phyloP scores from a whole-genome alignment of 2,797 vertebrate species.

The Scolopax bukidnonensis region DNA sequence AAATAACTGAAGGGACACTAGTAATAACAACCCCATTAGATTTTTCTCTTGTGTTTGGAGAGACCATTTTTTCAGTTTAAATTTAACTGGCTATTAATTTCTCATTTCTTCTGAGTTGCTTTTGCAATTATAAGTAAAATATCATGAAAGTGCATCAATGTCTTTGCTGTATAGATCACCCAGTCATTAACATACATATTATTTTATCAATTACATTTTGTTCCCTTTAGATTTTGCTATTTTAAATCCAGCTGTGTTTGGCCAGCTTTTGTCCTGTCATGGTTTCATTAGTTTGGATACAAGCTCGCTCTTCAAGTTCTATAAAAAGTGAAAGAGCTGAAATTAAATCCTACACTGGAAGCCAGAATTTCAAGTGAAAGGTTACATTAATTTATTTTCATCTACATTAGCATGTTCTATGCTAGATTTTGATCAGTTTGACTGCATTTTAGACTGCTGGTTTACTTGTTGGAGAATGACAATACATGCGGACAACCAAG shows the following conservation, averaged over 20 bases:
- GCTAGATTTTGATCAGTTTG: neutral
- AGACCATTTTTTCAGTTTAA: neutral
- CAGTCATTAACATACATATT: neutral
- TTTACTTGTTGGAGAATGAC: neutral
- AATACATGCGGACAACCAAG: neutral
- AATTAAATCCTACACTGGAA: neutral
- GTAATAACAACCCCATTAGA: neutral
- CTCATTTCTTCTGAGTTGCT: neutral
- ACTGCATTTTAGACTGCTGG: neutral
- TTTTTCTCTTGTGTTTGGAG: neutral
- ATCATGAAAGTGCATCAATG: neutral
- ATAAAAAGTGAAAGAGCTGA: neutral
- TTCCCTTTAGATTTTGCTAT: neutral
- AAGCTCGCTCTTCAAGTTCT: neutral
- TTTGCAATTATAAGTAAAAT: neutral
- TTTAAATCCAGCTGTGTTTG: neutral
- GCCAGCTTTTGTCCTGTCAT: neutral
- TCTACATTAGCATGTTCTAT: neutral
- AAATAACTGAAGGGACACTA: neutral
- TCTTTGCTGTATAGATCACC: neutral
- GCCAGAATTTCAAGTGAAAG: neutral
- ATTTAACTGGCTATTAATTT: neutral
- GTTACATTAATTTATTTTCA: slow-evolving; percentile 11
- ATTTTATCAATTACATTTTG: neutral
- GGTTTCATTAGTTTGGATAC: neutral